A percentile compares a stretch with the other conserved stretches of the same genome.
Conservation (phyloP, 2,113 vertebrate species). For the Hyperopisus bebe region DNA sequence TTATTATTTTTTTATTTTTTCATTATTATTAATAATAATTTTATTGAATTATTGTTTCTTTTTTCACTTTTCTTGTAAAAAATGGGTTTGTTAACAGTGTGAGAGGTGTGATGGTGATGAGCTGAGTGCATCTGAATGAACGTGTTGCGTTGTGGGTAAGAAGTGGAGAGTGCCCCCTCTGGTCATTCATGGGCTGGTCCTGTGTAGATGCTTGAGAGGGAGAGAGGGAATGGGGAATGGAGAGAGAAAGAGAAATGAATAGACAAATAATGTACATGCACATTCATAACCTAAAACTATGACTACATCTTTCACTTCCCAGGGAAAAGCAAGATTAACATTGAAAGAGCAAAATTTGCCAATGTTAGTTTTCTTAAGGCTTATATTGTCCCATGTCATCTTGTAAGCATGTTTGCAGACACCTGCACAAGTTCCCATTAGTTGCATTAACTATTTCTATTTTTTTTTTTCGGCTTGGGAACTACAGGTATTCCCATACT, state of each 20-base stretch:
- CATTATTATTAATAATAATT: conserved; percentile 40
- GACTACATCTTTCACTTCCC: not conserved
- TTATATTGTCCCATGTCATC: not conserved
- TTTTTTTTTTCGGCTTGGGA: not conserved
- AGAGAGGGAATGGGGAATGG: not conserved
- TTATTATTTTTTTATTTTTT: conserved; percentile 66
- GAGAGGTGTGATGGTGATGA: conserved; percentile 57
- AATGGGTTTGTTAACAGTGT: conserved; percentile 62
- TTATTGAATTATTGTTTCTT: conserved; percentile 51
- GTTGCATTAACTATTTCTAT: not conserved
- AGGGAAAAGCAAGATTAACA: not conserved
- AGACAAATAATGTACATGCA: not conserved
- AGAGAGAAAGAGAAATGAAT: conserved; percentile 29
- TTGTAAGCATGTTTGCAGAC: not conserved
- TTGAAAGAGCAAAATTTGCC: not conserved
- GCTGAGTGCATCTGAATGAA: conserved; percentile 63
- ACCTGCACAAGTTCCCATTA: not conserved
- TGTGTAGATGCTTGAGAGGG: conserved; percentile 46
- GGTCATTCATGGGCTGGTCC: conserved; percentile 83
- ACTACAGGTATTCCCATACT: not conserved
- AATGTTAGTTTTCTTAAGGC: not conserved
- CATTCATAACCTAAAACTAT: not conserved
- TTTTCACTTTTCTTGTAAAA: conserved; percentile 41
- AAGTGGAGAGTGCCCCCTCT: conserved; percentile 45
- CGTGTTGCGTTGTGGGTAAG: conserved; percentile 53